These are phyloP conservation scores for Lonchura striata DNA, from an alignment of 2,113 vertebrate genomes.

Conservation along the genomic window DNA sequence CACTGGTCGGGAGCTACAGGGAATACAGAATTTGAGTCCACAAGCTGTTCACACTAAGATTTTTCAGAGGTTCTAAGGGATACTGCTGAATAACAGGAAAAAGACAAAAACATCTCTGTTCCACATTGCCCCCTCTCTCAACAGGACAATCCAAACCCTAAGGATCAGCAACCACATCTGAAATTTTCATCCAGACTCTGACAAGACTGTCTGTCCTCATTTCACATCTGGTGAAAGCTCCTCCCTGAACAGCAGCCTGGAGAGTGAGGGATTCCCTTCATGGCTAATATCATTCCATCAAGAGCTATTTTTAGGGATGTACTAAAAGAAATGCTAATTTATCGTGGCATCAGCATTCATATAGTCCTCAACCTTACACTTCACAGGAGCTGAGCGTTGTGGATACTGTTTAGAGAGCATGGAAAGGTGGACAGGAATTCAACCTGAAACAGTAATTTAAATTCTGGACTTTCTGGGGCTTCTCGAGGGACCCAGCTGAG, in stretches of 20 bases:
- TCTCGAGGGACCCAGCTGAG: neutral
- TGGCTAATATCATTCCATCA: neutral
- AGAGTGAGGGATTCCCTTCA: neutral
- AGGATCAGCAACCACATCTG: neutral
- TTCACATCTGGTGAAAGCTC: neutral
- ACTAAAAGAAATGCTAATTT: neutral
- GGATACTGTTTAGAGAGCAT: neutral
- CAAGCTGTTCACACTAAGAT: fast-evolving
- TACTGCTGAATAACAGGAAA: neutral
- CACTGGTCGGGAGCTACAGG: neutral
- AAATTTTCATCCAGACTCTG: neutral
- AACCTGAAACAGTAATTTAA: neutral
- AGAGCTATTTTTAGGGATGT: neutral
- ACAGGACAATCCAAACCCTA: neutral
- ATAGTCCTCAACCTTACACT: neutral
- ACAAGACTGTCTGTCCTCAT: neutral
- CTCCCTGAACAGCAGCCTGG: neutral
- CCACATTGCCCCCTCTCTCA: neutral
- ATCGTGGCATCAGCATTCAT: neutral
- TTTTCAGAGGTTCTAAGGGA: neutral
- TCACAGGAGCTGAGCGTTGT: neutral
- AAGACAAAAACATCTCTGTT: neutral
- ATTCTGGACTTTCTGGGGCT: neutral
- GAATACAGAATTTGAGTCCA: neutral
- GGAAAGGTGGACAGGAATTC: neutral